A percentile compares a stretch with the other conserved stretches of the same genome.
These are phyloP conservation scores for Carterocephalus palaemon DNA, from an alignment of 2,888 invertebrate genomes.

Conservation along the genomic window DNA sequence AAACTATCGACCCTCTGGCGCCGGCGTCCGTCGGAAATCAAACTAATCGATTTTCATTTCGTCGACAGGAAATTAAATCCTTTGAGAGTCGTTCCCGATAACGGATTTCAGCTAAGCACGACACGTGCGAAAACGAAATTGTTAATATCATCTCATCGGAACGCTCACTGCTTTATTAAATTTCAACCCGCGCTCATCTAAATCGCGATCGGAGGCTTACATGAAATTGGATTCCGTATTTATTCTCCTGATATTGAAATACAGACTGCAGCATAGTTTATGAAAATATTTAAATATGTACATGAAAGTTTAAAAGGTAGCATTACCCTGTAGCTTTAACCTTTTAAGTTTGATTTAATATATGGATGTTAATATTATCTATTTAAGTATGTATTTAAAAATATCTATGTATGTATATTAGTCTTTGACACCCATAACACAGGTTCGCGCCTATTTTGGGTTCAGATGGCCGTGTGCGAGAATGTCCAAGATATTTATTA, in stretches of 20 bases:
- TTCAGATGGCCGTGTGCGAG: too few relatives aligned
- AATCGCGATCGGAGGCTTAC: conserved; percentile 35
- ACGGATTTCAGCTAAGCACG: conserved; percentile 71
- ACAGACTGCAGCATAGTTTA: conserved; percentile 23
- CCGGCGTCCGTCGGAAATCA: conserved; percentile 69
- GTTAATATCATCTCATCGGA: conserved; percentile 41
- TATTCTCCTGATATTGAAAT: conserved; percentile 34
- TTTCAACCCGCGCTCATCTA: conserved; percentile 35
- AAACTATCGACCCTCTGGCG: conserved; percentile 66
- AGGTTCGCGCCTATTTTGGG: too few relatives aligned
- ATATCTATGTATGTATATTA: too few relatives aligned
- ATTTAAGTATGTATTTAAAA: too few relatives aligned
- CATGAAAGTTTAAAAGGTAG: too few relatives aligned
- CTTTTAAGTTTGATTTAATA: too few relatives aligned
- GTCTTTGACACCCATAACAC: too few relatives aligned
- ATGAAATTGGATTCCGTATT: conserved; percentile 43
- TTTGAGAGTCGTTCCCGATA: conserved; percentile 73
- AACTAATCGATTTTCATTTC: conserved; percentile 79
- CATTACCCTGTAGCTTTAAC: too few relatives aligned
- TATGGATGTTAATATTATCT: too few relatives aligned
- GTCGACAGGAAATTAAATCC: conserved; percentile 78
- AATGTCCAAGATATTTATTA: too few relatives aligned
- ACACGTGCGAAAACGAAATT: conserved; percentile 53
- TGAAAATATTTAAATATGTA: conserved; percentile 7
- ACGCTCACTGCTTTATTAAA: conserved; percentile 40